These are phyloP conservation scores for Nysson spinosus DNA, from an alignment of 2,888 invertebrate genomes.

Conservation along the genomic window DNA sequence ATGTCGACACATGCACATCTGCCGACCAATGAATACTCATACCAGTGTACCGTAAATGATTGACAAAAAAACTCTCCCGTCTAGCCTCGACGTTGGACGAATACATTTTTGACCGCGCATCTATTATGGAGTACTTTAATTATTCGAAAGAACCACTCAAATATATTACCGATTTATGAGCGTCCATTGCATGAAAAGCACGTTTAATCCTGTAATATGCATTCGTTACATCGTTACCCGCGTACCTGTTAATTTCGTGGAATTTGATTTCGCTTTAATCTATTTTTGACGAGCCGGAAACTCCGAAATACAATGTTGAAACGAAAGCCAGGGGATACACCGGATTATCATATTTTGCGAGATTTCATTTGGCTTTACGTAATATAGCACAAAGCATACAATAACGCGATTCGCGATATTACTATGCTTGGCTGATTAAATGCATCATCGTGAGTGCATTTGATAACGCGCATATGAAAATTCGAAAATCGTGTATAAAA, in stretches of 20 bases:
- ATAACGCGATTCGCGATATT: no score
- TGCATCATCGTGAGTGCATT: no score
- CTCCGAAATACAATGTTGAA: neutral
- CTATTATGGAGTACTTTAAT: neutral
- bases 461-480: no score
- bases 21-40: constrained; percentile 13
- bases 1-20: constrained; percentile 27
- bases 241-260: neutral
- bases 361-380: no score
- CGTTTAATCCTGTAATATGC: neutral
- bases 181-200: neutral
- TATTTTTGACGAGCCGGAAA: no score
- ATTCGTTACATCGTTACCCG: neutral
- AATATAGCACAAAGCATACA: no score
- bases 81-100: neutral
- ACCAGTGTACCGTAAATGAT: neutral
- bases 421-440: no score
- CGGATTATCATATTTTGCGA: no score
- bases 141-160: neutral
- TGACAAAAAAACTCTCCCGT: constrained; percentile 7
- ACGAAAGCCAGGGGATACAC: no score
- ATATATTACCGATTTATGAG: neutral
- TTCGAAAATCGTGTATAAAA: no score
- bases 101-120: neutral
- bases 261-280: neutral